Evolutionary conservation across 2,888 invertebrate genomes (phyloP), one percentile per base, ranked within the genome.

Genomic region (Sympetrum striolatum): DNA sequence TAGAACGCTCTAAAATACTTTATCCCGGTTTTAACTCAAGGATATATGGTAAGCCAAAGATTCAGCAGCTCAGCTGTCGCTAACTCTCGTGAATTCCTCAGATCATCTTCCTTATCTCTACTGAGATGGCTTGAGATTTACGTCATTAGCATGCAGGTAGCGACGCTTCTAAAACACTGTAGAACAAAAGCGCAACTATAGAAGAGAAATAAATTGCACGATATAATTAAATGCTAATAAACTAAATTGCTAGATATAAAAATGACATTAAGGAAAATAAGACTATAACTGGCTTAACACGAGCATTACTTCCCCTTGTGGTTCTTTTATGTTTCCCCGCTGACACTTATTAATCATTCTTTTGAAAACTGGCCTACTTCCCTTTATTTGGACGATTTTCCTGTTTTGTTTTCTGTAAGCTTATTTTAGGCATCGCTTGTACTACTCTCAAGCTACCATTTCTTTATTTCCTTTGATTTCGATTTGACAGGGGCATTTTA

Each of bases 91-190:
- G 1, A 53, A 53, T 18, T 18, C 53, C 15, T 53, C 18, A 53
- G 53, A 53, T 53, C 53, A 53, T 86, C 60, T 22, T 37, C 64
- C 18, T 22, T 35, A 35, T 35, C 58, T 35, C 58, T 82, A 22
- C 58, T 86, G 60, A 58, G 86, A 86, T 86, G 86, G 86, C 86
- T 60, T 48, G 58, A 86, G 86, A 60, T 60, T 22, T 37, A 37
- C 60, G 86, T 58, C 60, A 64, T 60, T 37, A 86, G 86, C 86
- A 86, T 86, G 86, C 86, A 86, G 86, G 86, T 86, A 86, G 86
- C 86, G 86, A n/a, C 86, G 86, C 86, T 86, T 86, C 86, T 86
- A 64, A 60, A 86, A 22, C 31, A 64, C 58, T 3, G 60, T 86
- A 60, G 86, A 86, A 86, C n/a, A 64, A 60, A 86, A 86, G 58